Conservation (phyloP, 1,140 invertebrate genomes). For the Papilio xuthus region DNA sequence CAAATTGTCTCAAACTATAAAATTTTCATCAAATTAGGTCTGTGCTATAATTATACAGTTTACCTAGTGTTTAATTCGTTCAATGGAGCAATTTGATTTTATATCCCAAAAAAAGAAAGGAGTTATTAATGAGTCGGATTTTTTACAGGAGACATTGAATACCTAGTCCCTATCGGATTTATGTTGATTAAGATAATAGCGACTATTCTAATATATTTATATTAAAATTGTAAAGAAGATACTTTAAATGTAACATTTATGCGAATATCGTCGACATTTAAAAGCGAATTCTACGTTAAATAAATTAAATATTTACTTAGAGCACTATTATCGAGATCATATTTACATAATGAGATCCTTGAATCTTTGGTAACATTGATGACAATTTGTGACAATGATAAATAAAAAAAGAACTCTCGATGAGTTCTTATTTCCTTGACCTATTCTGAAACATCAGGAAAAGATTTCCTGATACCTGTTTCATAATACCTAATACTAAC, state of each 20-base stretch:
- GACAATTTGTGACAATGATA: background rate
- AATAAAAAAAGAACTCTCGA: background rate
- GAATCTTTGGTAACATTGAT: background rate
- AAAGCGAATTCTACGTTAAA: background rate
- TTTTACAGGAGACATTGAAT: too few relatives aligned
- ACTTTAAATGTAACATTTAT: background rate
- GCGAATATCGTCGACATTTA: background rate
- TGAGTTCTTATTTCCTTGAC: background rate
- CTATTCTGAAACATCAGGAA: too few relatives aligned
- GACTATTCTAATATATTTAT: background rate
- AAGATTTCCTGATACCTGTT: too few relatives aligned
- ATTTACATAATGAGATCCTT: background rate
- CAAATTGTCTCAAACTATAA: too few relatives aligned
- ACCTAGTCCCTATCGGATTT: too few relatives aligned
- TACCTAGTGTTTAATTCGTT: too few relatives aligned
- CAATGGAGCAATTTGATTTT: too few relatives aligned
- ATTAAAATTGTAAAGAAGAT: background rate
- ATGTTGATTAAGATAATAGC: too few relatives aligned
- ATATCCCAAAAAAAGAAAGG: too few relatives aligned
- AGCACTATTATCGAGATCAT: background rate
- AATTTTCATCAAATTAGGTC: too few relatives aligned
- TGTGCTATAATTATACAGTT: too few relatives aligned
- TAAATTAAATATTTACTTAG: background rate
- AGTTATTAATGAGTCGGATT: too few relatives aligned
- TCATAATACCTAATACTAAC: background rate